Evolutionary conservation across 2,113 vertebrate species (phyloP), one percentile per base, ranked within the genome.

Genomic region (Alosa alosa): DNA sequence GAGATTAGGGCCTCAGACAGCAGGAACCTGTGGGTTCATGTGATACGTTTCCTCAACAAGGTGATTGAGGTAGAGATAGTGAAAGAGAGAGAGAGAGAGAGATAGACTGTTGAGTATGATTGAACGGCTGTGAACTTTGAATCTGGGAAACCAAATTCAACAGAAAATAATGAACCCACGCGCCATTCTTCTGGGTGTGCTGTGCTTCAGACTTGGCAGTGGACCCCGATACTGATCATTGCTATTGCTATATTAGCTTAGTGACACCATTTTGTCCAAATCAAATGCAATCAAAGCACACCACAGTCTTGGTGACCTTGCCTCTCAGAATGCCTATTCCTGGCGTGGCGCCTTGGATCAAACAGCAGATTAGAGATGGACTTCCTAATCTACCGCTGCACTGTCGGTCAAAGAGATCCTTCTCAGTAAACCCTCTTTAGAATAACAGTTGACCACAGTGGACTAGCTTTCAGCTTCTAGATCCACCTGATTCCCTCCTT

Each of bases 11-110:
- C 52, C 17, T 4, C 18, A 17, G 52, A 55, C 52, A 55, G 18
- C 55, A 7, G 20, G 18, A 60, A 20, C 4, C 55, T 22, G 18
- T 22, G 55, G 55, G 55, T 6, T 22, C 55, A 60, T 60, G 55
- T 22, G 6, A 55, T 13, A 18, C 55, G 6, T 18, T 60, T 60
- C 55, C 55, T 60, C 55, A 22, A 18, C 2, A 0, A 13, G 4
- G 52, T 18, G 82, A 47, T 31, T 31, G 41, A 50, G n/a, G 86
- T 81, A 88, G 88, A 50, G 60, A 81, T 18, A 44, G 18, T 9
- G 45, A 47, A 49, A 55, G 52, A 49, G 47, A 49, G 47, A 49
- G 6, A 49, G 52, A 55, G 52, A 57, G 55, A 57, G 55, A 57
- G 55, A 45, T 1, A 82, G 81, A 46, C 39, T 17, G 46, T 82